Percentiles rank a stretch among this genome's conserved stretches.
These are phyloP conservation scores for Punctoribates punctum DNA, from an alignment of 2,888 invertebrate species.

Conservation along the genomic window DNA sequence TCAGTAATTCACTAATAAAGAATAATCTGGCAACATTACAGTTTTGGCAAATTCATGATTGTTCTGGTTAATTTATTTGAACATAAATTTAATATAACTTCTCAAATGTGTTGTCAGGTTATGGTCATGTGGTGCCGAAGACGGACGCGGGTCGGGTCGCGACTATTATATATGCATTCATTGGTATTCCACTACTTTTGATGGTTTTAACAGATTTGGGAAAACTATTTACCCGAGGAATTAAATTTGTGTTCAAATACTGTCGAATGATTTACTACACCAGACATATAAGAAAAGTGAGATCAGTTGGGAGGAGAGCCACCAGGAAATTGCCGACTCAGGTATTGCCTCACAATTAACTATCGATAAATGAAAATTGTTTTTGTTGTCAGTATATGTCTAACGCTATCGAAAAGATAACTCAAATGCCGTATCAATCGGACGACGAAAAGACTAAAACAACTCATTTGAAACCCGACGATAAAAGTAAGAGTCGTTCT, in stretches of 20 bases:
- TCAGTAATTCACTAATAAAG: no score
- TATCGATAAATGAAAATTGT: background rate
- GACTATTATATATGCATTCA: conserved; percentile 87
- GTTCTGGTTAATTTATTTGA: no score
- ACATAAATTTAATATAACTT: no score
- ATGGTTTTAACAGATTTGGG: conserved; percentile 92
- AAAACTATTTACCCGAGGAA: conserved; percentile 81
- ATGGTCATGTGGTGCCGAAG: conserved; percentile 90
- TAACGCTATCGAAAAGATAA: background rate
- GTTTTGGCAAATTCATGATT: no score
- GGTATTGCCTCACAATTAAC: conserved; percentile 40
- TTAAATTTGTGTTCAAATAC: conserved; percentile 76
- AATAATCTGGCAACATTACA: no score
- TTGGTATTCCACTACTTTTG: conserved; percentile 92
- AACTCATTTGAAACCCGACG: conserved; percentile 24
- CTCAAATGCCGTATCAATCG: background rate
- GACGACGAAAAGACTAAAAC: conserved; percentile 16
- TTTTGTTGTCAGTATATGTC: conserved; percentile 6
- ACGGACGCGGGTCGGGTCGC: conserved; percentile 77
- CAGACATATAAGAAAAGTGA: conserved; percentile 48
- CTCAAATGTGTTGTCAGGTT: no score
- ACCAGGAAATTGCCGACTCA: conserved; percentile 46
- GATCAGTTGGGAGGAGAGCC: conserved; percentile 45
- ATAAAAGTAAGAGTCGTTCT: conserved; percentile 6
- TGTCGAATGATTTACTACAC: conserved; percentile 50